Base-by-base conservation (phyloP, 2,888 invertebrate species). In the Eupithecia pulchellata region DNA sequence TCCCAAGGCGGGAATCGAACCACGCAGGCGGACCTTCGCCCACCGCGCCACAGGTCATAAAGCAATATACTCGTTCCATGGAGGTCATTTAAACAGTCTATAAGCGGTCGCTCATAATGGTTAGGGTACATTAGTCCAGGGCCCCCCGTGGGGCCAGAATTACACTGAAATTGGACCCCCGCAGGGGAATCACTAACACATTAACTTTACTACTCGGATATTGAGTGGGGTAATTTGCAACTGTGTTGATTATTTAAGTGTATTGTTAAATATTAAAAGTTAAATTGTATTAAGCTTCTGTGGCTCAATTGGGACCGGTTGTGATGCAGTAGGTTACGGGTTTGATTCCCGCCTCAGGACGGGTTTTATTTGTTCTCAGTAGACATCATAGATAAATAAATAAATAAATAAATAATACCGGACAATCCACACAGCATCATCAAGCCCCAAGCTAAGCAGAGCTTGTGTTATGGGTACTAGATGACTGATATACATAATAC, bases 111-210 rank as follows among this genome's bases (percentile, higher is more conserved):
- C 75, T 69, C 73, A 63, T 78, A 78, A 77, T 78, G 77, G 84
- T 73, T 69, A 68, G 72, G 75, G 74, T 84, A 85, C 88, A 88
- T 89, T 89, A 90, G 87, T 81, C 78, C 75, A 70, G 61, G 71
- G 80, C 66, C 67, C 77, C 91, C 91, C 79, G 88, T 79, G 66
- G 90, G 63, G 87, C 36, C 68, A 72, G 80, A 86, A 89, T 89
- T 84, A 88, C 83, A 80, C 77, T 80, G 77, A 85, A 86, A 91
- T 91, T 89, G 91, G 85, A 80, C 84, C 82, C 92, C 92, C 82
- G 87, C 80, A 36, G 86, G 14, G 80, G 83, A 88, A 86, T 88
- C 89, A 86, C 89, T 86, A 84, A 81, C 84, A 81, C 86, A 87
- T 87, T 86, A 86, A 86, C 83, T 88, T 89, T 88, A 91, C 87